These are phyloP conservation scores for Ceratitis capitata DNA, from an alignment of 1,140 invertebrate genomes.

Conservation along the genomic window DNA sequence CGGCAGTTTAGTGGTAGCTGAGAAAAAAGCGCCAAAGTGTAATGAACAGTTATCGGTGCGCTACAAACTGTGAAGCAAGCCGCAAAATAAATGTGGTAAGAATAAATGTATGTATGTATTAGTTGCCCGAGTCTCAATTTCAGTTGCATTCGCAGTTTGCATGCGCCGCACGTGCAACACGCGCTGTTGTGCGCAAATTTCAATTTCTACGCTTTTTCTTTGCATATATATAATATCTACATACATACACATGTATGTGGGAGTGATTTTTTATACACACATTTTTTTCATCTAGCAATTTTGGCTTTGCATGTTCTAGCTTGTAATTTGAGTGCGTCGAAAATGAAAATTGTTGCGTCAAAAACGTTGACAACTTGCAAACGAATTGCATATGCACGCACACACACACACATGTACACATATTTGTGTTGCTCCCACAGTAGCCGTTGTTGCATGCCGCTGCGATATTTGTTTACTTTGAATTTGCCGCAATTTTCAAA, in stretches of 20 bases:
- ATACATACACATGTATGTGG: no score
- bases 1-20: background rate
- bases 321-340: slow-evolving; percentile 11
- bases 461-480: background rate
- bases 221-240: no score
- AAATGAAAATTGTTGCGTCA: slow-evolving; percentile 25
- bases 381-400: slow-evolving; percentile 9
- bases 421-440: background rate
- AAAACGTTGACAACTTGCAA: slow-evolving; percentile 32
- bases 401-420: background rate
- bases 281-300: no score
- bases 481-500: background rate
- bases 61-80: background rate
- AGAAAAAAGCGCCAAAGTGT: background rate
- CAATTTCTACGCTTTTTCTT: slow-evolving; percentile 2
- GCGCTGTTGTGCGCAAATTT: background rate
- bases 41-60: background rate
- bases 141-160: background rate
- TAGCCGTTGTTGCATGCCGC: background rate
- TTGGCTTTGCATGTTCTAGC: background rate
- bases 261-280: no score
- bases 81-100: no score
- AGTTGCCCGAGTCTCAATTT: background rate
- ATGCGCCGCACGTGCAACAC: slow-evolving; percentile 30
- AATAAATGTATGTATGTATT: no score